Conservation (phyloP, 2,113 vertebrate species). For the Lampris incognitus region DNA sequence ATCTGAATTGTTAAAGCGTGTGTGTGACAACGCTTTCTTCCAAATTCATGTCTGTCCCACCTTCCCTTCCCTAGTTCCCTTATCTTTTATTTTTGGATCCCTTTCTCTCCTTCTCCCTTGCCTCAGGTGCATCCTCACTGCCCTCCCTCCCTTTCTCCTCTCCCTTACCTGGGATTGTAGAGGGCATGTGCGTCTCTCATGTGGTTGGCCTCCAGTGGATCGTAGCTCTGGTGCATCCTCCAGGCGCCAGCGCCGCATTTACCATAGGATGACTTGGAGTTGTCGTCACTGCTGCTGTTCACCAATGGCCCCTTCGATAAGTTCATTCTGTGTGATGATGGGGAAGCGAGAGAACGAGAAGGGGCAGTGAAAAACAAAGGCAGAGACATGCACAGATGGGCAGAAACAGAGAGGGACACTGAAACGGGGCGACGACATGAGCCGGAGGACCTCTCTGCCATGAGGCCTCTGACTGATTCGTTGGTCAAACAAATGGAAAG, state of each 20-base stretch:
- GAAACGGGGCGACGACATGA: neutral
- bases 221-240: conserved; percentile 87
- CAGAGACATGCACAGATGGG: neutral
- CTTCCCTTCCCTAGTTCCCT: neutral
- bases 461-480: too few species aligned
- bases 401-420: conserved; percentile 27
- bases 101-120: conserved; percentile 26
- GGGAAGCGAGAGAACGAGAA: conserved; percentile 58
- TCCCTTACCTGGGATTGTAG: conserved; percentile 80
- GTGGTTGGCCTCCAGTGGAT: conserved; percentile 82
- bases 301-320: conserved; percentile 86
- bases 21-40: too few species aligned
- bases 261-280: conserved; percentile 78
- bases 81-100: too few species aligned
- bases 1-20: too few species aligned
- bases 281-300: conserved; percentile 86
- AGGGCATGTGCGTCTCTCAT: conserved; percentile 86
- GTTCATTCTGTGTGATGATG: conserved; percentile 81
- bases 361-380: conserved; percentile 48
- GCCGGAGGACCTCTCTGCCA: too few species aligned
- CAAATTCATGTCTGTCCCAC: neutral
- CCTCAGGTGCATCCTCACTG: conserved; percentile 1
- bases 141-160: conserved; percentile 16
- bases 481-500: too few species aligned
- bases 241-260: conserved; percentile 85